Percentiles rank a stretch among this genome's conserved stretches.
Conservation (phyloP, 2,113 vertebrate genomes). For the Formicarius rufipectus region DNA sequence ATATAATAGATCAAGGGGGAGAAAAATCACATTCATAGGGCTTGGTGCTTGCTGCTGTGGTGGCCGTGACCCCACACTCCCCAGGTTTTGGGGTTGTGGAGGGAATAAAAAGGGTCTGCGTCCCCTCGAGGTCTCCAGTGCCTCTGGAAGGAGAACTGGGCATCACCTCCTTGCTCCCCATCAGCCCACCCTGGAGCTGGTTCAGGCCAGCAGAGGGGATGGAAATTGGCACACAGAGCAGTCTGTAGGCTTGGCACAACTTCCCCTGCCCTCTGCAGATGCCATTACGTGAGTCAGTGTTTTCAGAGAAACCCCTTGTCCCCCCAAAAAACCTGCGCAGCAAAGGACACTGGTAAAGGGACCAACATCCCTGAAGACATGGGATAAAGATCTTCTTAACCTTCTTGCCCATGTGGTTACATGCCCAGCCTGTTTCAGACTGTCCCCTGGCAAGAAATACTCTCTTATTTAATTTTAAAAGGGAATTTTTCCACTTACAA, state of each 20-base stretch:
- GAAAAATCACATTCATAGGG: background rate
- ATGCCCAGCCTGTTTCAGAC: background rate
- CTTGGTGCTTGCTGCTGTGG: background rate
- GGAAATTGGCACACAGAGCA: background rate
- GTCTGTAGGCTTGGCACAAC: background rate
- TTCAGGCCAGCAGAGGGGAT: background rate
- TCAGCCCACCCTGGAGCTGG: background rate
- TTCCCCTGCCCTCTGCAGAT: background rate
- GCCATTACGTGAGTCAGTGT: background rate
- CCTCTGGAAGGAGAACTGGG: background rate
- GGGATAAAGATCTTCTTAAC: background rate
- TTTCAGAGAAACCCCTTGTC: background rate
- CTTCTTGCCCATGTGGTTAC: background rate
- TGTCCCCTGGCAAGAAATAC: background rate
- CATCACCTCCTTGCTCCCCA: background rate
- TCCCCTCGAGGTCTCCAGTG: background rate
- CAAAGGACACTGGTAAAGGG: background rate
- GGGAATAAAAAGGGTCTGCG: background rate
- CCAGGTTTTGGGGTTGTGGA: background rate
- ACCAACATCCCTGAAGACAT: background rate
- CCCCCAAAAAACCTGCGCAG: background rate
- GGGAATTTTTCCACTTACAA: background rate
- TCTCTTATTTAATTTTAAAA: background rate
- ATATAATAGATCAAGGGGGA: background rate
- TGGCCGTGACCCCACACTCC: fast-evolving